A percentile compares a stretch with the other conserved stretches of the same genome.
Evolutionary conservation across 30 jellyfish, hydroid and myxozoan genomes (phyloP).

Genomic region (Turritopsis rubra): DNA sequence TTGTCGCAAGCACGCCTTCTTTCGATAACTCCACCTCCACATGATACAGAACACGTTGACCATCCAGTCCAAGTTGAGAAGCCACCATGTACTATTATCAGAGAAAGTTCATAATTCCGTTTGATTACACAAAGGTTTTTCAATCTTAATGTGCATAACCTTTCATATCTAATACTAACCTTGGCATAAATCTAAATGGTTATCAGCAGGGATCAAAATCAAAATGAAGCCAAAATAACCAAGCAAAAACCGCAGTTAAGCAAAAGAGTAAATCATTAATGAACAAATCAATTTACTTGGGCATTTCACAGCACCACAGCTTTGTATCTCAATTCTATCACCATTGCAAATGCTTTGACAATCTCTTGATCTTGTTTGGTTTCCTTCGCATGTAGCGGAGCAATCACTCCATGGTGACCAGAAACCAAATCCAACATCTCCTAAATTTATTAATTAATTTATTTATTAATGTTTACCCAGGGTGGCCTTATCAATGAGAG

Average conservation of each 20-base stretch:
- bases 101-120: too few species aligned
- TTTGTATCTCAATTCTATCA: not conserved
- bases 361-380: not conserved
- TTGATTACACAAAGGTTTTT: too few species aligned
- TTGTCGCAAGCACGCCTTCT: slow-evolving; percentile 9
- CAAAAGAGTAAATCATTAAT: not conserved
- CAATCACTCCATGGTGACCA: slow-evolving; percentile 39
- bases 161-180: too few species aligned
- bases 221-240: too few species aligned
- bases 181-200: too few species aligned
- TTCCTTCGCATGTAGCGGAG: slow-evolving; percentile 34
- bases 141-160: too few species aligned
- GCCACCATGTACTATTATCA: slow-evolving; percentile 28
- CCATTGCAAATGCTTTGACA: slow-evolving; percentile 22
- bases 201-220: too few species aligned
- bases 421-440: slow-evolving; percentile 14
- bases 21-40: slow-evolving; percentile 26
- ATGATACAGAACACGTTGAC: slow-evolving; percentile 12
- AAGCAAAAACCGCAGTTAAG: too few species aligned
- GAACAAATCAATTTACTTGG: slow-evolving; percentile 15
- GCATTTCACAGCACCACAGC: slow-evolving; percentile 23
- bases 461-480: too few species aligned
- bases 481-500: too few species aligned
- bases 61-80: slow-evolving; percentile 26
- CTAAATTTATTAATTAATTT: not conserved